These are phyloP conservation scores for Nasonovia ribisnigri DNA, from an alignment of 2,888 invertebrate species.

Conservation along the genomic window DNA sequence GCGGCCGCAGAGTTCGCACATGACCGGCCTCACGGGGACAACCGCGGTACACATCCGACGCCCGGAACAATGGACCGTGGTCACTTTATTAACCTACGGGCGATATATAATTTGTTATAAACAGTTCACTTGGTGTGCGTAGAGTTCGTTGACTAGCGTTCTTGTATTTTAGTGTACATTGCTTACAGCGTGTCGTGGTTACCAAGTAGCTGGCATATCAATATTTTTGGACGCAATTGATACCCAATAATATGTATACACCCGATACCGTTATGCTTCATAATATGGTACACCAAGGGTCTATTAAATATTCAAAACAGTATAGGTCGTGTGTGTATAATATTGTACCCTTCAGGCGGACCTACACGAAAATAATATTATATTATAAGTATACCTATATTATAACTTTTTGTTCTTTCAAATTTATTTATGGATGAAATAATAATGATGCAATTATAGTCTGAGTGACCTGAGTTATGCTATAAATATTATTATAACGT, in stretches of 20 bases:
- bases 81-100: background rate
- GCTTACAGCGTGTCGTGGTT: background rate
- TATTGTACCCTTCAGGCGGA: background rate
- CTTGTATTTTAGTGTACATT: background rate
- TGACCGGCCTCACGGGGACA: background rate
- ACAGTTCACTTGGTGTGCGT: background rate
- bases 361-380: background rate
- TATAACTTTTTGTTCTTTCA: background rate
- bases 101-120: background rate
- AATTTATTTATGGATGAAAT: background rate
- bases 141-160: background rate
- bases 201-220: no score
- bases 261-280: background rate
- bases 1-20: background rate
- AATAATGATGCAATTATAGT: no score
- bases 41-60: background rate
- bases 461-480: no score
- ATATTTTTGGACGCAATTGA: background rate
- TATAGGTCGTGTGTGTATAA: background rate
- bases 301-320: background rate
- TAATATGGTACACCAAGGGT: background rate
- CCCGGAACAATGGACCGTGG: background rate
- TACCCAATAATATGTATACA: background rate
- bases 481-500: no score
- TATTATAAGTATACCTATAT: background rate